Percentiles rank a stretch among this genome's conserved stretches.
Evolutionary conservation across 2,888 invertebrate species (phyloP).

Genomic region (Habroteleia sp.): DNA sequence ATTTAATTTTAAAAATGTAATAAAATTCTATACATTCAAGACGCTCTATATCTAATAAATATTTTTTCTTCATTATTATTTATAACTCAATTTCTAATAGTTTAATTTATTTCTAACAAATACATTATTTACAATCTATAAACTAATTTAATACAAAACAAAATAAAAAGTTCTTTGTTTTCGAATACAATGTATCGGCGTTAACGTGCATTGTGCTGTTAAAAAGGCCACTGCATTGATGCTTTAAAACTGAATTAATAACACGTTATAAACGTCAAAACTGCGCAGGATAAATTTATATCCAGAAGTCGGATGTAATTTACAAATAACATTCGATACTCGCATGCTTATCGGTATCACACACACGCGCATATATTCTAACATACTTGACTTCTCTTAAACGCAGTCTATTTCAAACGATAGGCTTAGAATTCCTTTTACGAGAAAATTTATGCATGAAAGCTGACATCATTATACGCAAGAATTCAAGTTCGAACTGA

Average conservation of each 20-base stretch:
- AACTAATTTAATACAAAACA: too few species aligned
- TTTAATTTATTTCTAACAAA: too few species aligned
- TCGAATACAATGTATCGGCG: too few species aligned
- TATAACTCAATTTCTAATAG: too few species aligned
- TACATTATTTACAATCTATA: too few species aligned
- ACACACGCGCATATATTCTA: conserved; percentile 43
- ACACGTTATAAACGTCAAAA: conserved; percentile 13
- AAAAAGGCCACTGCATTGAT: too few species aligned
- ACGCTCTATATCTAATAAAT: too few species aligned
- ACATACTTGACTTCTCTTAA: conserved; percentile 44
- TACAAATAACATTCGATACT: conserved; percentile 37
- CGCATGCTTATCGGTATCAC: conserved; percentile 52
- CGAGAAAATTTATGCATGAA: conserved; percentile 62
- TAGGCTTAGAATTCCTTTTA: conserved; percentile 61
- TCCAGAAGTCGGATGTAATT: conserved; percentile 22
- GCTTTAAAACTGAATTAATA: conserved; percentile 24
- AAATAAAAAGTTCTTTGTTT: too few species aligned
- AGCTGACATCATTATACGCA: conserved; percentile 63
- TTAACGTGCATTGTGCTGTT: too few species aligned
- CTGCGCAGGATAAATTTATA: conserved; percentile 17
- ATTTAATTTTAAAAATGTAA: too few species aligned
- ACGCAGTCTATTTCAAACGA: conserved; percentile 50
- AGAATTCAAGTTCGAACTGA: conserved; percentile 69
- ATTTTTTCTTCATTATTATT: too few species aligned
- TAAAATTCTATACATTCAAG: too few species aligned